Conservation (phyloP, 2,888 invertebrate species). For the Uloborus plumipes region DNA sequence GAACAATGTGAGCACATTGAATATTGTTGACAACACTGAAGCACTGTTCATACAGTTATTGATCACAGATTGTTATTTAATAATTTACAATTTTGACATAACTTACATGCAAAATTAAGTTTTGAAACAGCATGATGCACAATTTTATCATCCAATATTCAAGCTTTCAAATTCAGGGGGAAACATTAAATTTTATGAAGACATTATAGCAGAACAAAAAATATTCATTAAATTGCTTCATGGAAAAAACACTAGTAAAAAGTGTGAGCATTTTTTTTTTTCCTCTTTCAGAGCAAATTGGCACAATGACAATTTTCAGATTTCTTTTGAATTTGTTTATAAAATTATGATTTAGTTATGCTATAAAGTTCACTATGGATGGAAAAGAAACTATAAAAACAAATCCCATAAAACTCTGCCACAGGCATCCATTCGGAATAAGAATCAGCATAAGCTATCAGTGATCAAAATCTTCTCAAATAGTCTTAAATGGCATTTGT, state of each 20-base stretch:
- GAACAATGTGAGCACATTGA: background rate
- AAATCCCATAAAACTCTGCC: conserved; percentile 13
- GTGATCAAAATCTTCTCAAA: conserved; percentile 24
- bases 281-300: conserved; percentile 32
- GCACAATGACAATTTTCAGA: conserved; percentile 41
- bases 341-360: conserved; percentile 28
- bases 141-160: background rate
- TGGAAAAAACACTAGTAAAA: conserved; percentile 37
- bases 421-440: conserved; percentile 24
- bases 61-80: conserved; percentile 27
- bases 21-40: too few species aligned
- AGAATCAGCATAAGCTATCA: conserved; percentile 20
- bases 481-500: conserved; percentile 18
- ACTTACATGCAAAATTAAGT: background rate
- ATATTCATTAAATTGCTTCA: too few species aligned
- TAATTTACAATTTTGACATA: conserved; percentile 4
- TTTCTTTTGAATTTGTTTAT: conserved; percentile 24
- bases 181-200: too few species aligned
- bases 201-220: too few species aligned
- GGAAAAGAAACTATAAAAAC: conserved; percentile 20
- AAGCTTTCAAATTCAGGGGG: too few species aligned
- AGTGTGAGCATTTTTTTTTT: conserved; percentile 26
- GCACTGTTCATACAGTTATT: conserved; percentile 8
- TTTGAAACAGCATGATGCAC: background rate
- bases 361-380: conserved; percentile 31